Conservation (phyloP, 2,797 vertebrate species). For the Lacerta viridis region DNA sequence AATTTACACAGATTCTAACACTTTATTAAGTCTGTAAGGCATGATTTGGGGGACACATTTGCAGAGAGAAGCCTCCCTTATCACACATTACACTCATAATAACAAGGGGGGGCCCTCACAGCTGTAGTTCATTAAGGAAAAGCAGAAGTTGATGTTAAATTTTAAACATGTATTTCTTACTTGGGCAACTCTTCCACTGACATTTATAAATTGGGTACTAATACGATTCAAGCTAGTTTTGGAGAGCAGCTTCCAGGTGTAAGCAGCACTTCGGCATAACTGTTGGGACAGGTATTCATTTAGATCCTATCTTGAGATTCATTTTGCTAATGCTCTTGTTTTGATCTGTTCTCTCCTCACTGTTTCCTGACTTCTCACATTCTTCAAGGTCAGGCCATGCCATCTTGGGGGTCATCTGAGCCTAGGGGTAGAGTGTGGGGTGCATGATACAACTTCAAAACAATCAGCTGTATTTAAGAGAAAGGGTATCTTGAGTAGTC, state of each 20-base stretch:
- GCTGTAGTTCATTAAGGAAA: background rate
- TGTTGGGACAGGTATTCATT: constrained; percentile 10
- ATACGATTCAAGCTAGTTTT: background rate
- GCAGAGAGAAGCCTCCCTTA: background rate
- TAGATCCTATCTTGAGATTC: constrained; percentile 31
- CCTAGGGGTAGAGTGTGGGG: constrained; percentile 37
- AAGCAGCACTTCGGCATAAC: background rate
- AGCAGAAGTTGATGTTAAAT: background rate
- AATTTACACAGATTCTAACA: background rate
- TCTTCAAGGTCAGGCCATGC: constrained; percentile 42
- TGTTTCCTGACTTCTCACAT: constrained; percentile 46
- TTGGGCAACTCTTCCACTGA: background rate
- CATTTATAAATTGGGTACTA: background rate
- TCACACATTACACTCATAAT: background rate
- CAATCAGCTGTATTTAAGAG: constrained; percentile 37
- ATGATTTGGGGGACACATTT: no score
- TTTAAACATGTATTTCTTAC: background rate
- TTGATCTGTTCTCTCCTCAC: constrained; percentile 32
- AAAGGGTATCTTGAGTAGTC: constrained; percentile 40
- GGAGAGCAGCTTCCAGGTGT: background rate
- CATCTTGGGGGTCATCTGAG: constrained; percentile 39
- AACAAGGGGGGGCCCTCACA: background rate
- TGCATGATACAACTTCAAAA: constrained; percentile 2
- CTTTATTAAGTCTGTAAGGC: background rate
- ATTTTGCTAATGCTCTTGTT: background rate